phyloP scores from a whole-genome alignment of 2,797 vertebrate genomes.

The Dipus sagitta region DNA sequence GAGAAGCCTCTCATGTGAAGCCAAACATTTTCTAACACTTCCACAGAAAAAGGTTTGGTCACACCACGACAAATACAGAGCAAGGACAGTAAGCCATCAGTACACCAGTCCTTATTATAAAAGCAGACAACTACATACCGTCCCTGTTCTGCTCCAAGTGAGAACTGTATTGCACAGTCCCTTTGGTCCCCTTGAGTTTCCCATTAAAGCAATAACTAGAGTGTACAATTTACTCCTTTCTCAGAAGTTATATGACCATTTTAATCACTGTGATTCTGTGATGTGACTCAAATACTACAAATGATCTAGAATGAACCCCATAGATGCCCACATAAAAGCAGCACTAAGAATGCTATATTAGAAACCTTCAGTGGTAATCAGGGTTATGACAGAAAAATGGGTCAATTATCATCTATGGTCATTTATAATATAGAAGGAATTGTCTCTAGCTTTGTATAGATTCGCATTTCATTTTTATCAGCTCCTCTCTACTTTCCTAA shows the following conservation, averaged over 20 bases:
- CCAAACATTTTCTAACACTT: constrained; percentile 75
- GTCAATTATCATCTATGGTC: neutral
- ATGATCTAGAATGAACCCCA: constrained; percentile 20
- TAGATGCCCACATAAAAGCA: neutral
- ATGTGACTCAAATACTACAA: neutral
- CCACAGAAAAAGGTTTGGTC: constrained; percentile 60
- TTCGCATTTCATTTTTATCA: neutral
- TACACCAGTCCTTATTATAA: constrained; percentile 12
- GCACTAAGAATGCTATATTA: neutral
- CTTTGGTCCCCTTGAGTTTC: neutral
- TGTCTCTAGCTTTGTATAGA: neutral
- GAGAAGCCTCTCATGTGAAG: constrained; percentile 63
- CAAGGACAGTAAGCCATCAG: constrained; percentile 20
- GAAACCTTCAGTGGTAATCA: neutral
- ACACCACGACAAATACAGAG: constrained; percentile 36
- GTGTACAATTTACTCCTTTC: neutral
- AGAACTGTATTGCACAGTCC: neutral
- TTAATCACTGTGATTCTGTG: constrained; percentile 38
- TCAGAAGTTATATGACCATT: neutral
- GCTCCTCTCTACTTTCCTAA: constrained; percentile 20
- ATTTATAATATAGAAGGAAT: constrained; percentile 19
- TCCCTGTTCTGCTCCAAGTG: neutral
- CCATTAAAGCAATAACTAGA: neutral
- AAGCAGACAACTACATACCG: neutral
- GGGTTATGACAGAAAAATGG: neutral